Evolutionary conservation across 2,797 vertebrate genomes (phyloP).

Genomic region (Phoebastria nigripes): DNA sequence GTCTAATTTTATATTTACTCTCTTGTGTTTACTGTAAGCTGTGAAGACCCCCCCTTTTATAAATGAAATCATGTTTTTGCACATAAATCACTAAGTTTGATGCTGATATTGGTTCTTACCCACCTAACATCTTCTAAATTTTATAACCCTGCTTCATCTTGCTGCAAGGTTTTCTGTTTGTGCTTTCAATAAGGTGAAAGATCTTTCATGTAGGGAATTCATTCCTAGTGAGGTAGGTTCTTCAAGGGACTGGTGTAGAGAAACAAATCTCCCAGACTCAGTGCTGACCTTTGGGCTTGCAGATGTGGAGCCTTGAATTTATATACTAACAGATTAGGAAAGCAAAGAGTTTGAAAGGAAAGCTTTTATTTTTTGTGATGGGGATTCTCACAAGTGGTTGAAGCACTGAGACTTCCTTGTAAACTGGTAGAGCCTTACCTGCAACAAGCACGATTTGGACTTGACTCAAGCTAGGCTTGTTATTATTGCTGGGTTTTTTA

Average conservation of each 20-base stretch:
- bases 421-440: not conserved
- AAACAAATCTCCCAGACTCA: not conserved
- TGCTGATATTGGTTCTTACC: not conserved
- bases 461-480: not conserved
- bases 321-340: not conserved
- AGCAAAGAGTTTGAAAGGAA: not conserved
- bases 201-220: not conserved
- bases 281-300: not conserved
- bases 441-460: not conserved
- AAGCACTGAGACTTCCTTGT: not conserved
- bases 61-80: not conserved
- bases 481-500: not conserved
- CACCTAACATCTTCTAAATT: not conserved
- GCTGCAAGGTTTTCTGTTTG: not conserved
- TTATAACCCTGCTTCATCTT: not conserved
- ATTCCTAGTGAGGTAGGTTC: not conserved
- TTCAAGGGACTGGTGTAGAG: not conserved
- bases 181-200: not conserved
- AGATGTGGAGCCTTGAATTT: not conserved
- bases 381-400: not conserved
- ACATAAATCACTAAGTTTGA: not conserved
- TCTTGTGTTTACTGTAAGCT: not conserved
- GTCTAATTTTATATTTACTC: not conserved
- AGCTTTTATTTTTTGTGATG: not conserved
- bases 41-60: not conserved